Conservation (phyloP, 2,888 invertebrate species). For the Ernsta delagoae region DNA sequence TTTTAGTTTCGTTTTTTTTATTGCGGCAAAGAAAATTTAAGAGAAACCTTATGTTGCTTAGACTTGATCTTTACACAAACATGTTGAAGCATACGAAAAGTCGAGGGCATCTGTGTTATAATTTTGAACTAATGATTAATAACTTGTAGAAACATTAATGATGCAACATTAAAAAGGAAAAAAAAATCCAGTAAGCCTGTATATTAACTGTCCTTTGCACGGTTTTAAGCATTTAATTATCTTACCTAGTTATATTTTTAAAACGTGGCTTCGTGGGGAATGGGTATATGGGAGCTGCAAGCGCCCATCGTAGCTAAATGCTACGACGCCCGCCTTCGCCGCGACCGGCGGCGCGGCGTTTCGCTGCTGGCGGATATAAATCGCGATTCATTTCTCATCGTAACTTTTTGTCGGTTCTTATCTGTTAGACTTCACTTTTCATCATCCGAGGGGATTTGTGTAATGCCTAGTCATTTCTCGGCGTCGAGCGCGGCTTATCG, state of each 20-base stretch:
- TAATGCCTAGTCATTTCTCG: constrained; percentile 86
- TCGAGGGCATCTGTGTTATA: no score
- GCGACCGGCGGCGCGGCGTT: constrained; percentile 46
- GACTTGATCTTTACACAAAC: background rate
- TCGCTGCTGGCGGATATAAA: constrained; percentile 77
- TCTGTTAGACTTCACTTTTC: constrained; percentile 86
- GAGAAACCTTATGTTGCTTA: background rate
- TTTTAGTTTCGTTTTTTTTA: constrained; percentile 49
- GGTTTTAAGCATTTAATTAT: no score
- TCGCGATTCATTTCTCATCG: constrained; percentile 86
- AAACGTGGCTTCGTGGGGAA: background rate
- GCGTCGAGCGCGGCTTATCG: constrained; percentile 85
- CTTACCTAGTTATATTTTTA: background rate
- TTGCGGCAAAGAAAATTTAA: background rate
- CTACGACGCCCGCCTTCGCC: constrained; percentile 40
- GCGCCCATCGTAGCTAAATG: constrained; percentile 26
- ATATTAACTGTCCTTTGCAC: no score
- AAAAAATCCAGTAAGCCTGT: no score
- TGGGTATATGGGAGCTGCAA: constrained; percentile 16
- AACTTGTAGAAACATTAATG: no score
- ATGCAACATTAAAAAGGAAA: no score
- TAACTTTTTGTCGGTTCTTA: constrained; percentile 86
- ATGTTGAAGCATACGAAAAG: no score
- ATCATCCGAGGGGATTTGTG: constrained; percentile 86
- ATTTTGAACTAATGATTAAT: background rate